These are phyloP conservation scores for Caenorhabditis brenneri DNA, from an alignment of 1,140 invertebrate genomes.

Conservation along the genomic window DNA sequence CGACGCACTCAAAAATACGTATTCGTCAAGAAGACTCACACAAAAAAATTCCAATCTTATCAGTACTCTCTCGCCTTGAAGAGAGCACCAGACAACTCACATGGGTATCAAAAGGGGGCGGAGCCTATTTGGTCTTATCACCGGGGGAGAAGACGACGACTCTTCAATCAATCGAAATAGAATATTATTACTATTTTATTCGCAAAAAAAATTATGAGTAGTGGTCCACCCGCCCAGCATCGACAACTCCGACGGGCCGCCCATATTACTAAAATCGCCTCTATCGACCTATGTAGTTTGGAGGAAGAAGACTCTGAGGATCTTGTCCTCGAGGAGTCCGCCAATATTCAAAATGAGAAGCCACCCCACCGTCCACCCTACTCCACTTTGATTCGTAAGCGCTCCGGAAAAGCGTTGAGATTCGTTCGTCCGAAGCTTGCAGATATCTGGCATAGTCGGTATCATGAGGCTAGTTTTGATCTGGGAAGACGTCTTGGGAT, in stretches of 20 bases:
- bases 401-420: background rate
- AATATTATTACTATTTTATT: background rate
- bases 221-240: background rate
- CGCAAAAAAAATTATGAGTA: background rate
- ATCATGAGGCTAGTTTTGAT: slow-evolving; percentile 33
- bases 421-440: slow-evolving; percentile 27
- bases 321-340: background rate
- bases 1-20: background rate
- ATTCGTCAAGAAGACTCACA: background rate
- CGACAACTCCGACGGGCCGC: slow-evolving; percentile 13
- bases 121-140: background rate
- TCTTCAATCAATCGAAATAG: too few species aligned
- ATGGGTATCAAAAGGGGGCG: background rate
- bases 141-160: too few species aligned
- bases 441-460: background rate
- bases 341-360: background rate
- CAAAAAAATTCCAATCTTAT: too few species aligned
- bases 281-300: slow-evolving; percentile 12
- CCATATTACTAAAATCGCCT: slow-evolving; percentile 17
- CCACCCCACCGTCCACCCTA: background rate
- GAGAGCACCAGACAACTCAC: too few species aligned
- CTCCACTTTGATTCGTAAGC: slow-evolving; percentile 1
- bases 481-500: slow-evolving; percentile 2
- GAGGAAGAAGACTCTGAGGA: slow-evolving; percentile 3
- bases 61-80: background rate